Evolutionary conservation across 2,797 vertebrate genomes (phyloP).

Genomic region (Adrianichthys oophorus): DNA sequence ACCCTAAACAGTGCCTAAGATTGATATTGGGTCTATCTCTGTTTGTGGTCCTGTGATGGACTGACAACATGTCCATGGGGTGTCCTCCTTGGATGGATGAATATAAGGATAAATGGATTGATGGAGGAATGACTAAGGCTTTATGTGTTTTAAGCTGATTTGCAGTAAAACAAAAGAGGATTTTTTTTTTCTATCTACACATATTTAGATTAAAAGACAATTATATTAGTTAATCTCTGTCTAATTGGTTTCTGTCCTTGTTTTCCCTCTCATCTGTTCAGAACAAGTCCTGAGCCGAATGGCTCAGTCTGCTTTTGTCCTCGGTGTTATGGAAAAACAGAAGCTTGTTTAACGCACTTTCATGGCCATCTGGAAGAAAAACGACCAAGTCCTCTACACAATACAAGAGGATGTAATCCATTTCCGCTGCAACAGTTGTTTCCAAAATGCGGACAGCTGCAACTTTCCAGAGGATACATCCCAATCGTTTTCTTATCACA

Average conservation of each 20-base stretch:
- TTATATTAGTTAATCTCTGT: no score
- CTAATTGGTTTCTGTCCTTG: background rate
- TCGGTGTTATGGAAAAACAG: background rate
- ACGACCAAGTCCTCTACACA: background rate
- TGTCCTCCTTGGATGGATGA: no score
- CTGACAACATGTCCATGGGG: no score
- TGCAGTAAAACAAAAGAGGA: no score
- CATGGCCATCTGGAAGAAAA: conserved; percentile 2
- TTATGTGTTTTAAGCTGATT: no score
- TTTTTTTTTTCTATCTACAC: no score
- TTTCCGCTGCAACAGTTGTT: conserved; percentile 12
- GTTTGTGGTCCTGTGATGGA: no score
- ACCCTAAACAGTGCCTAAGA: no score
- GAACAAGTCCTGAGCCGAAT: background rate
- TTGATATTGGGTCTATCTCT: no score
- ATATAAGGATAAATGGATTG: no score
- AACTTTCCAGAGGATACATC: background rate
- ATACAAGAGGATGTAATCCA: conserved; percentile 9
- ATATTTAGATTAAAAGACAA: no score
- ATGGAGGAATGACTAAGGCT: no score
- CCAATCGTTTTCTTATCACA: background rate
- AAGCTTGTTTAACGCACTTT: background rate
- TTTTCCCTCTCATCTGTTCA: background rate
- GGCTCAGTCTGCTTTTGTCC: conserved; percentile 12
- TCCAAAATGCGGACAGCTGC: conserved; percentile 3